phyloP scores from a whole-genome alignment of 2,797 vertebrate species.

The Sebastes flavidus region DNA sequence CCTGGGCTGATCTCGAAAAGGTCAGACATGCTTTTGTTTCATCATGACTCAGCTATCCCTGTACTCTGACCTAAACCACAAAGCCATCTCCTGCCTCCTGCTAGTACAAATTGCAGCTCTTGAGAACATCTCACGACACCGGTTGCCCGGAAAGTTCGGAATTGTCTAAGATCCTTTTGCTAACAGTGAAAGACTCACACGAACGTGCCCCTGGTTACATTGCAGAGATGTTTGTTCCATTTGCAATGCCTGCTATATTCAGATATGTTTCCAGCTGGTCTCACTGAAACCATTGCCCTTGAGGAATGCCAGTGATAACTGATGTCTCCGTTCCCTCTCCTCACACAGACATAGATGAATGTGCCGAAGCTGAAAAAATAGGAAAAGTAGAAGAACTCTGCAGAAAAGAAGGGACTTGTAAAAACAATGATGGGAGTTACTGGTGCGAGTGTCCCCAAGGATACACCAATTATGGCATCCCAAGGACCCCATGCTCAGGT shows the following conservation, averaged over 20 bases:
- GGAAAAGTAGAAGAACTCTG: slow-evolving; percentile 27
- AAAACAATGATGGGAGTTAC: slow-evolving; percentile 66
- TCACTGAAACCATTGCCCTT: neutral
- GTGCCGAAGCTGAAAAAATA: neutral
- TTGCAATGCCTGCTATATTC: neutral
- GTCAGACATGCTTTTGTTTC: neutral
- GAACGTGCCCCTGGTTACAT: neutral
- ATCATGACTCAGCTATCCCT: neutral
- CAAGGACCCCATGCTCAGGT: slow-evolving; percentile 70
- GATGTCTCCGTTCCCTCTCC: neutral
- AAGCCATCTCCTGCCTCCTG: neutral
- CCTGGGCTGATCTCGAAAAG: neutral
- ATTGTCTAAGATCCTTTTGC: neutral
- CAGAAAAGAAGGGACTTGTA: slow-evolving; percentile 54
- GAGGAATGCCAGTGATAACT: neutral
- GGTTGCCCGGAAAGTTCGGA: neutral
- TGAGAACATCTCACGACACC: neutral
- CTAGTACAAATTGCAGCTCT: slow-evolving; percentile 16
- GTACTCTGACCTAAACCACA: slow-evolving; percentile 4
- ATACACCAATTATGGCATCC: slow-evolving; percentile 70
- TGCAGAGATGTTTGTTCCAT: neutral
- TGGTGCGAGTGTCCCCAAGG: slow-evolving; percentile 67
- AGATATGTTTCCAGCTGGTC: neutral
- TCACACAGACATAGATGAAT: slow-evolving; percentile 74
- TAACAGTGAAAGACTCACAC: neutral